Conservation (phyloP, 1,140 invertebrate species). For the Nephila pilipes region DNA sequence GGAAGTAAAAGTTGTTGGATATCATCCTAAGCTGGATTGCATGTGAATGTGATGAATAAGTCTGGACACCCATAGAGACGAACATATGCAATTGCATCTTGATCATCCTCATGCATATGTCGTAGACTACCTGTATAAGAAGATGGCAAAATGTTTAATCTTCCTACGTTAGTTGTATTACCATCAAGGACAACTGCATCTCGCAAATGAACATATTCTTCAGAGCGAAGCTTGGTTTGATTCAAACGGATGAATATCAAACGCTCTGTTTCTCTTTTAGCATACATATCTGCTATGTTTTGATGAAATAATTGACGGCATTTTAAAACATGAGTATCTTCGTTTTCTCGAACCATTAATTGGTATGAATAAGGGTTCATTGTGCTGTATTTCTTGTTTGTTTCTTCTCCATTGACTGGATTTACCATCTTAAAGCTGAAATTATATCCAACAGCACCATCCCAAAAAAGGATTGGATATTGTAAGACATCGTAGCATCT, state of each 20-base stretch:
- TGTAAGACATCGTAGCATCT: conserved; percentile 82
- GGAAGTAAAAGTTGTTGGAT: conserved; percentile 38
- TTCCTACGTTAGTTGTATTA: conserved; percentile 40
- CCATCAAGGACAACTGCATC: conserved; percentile 67
- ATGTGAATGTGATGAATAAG: conserved; percentile 77
- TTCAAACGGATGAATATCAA: conserved; percentile 60
- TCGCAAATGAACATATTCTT: conserved; percentile 73
- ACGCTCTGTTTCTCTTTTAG: conserved; percentile 17
- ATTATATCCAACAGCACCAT: conserved; percentile 81
- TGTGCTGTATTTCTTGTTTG: conserved; percentile 22
- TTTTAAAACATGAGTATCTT: conserved; percentile 3
- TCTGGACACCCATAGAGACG: conserved; percentile 81
- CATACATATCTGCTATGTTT: conserved; percentile 62
- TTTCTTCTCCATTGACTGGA: conserved; percentile 45
- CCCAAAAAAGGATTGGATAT: conserved; percentile 83
- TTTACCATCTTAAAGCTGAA: conserved; percentile 56
- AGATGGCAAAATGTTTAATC: conserved; percentile 55
- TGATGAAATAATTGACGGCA: neutral
- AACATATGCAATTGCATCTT: conserved; percentile 84
- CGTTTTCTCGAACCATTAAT: conserved; percentile 1
- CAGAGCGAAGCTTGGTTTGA: conserved; percentile 77
- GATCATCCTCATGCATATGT: conserved; percentile 81
- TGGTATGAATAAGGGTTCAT: conserved; percentile 21
- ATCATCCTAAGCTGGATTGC: conserved; percentile 21
- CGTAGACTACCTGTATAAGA: conserved; percentile 80